Conservation (phyloP, 2,888 invertebrate genomes). For the Acrobasis consociella region DNA sequence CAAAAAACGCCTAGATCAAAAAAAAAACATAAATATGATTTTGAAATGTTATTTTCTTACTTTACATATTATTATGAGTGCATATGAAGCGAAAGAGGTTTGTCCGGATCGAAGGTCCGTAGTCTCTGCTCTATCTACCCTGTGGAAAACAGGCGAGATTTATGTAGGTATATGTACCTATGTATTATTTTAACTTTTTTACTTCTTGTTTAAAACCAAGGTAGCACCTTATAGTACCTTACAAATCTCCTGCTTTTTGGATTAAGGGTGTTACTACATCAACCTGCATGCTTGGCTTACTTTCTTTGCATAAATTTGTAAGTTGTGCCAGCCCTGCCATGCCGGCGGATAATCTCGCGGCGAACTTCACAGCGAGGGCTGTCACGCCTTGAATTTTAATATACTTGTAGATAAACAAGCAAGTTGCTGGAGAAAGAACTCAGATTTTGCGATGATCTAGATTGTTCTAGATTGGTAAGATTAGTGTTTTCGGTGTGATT, state of each 20-base stretch:
- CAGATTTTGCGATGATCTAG: not conserved
- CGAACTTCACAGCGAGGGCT: slow-evolving; percentile 61
- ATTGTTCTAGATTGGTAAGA: not conserved
- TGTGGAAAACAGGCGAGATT: no score
- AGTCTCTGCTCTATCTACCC: no score
- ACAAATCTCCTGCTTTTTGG: not conserved
- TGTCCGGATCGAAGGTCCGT: no score
- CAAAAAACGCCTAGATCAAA: no score
- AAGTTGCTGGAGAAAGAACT: not conserved
- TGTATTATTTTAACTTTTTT: no score
- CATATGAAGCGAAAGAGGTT: no score
- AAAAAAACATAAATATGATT: no score
- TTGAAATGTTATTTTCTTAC: no score
- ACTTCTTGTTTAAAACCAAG: no score
- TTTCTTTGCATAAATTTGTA: slow-evolving; percentile 15
- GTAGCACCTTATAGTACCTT: not conserved
- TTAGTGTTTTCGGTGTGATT: not conserved
- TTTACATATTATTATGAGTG: no score
- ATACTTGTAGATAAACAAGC: slow-evolving; percentile 12
- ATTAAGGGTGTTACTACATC: slow-evolving; percentile 10
- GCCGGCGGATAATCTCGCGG: slow-evolving; percentile 48
- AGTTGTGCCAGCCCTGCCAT: slow-evolving; percentile 27
- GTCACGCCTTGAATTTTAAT: slow-evolving; percentile 54
- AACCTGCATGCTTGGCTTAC: slow-evolving; percentile 21
- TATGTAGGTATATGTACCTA: no score